Evolutionary conservation across 2,888 invertebrate genomes (phyloP).

Genomic region (Drosophila meridiana): DNA sequence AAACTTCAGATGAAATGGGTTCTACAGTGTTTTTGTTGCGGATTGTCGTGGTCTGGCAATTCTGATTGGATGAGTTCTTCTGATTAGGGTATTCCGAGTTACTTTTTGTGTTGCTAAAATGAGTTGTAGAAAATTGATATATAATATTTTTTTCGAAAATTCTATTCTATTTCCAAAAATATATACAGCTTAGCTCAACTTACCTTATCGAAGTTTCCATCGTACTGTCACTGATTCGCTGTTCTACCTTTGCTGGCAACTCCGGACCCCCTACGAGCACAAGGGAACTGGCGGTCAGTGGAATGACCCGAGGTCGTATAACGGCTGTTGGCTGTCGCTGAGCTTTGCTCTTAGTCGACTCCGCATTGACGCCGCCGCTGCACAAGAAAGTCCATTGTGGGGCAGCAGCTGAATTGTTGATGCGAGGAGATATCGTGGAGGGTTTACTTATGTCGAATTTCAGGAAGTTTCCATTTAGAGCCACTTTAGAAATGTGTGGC

Average conservation of each 20-base stretch:
- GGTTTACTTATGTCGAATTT: conserved; percentile 38
- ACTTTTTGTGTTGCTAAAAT: conserved; percentile 10
- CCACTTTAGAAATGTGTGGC: conserved; percentile 65
- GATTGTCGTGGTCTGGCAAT: conserved; percentile 1
- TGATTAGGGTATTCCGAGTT: conserved; percentile 2
- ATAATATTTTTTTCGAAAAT: not conserved
- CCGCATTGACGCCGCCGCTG: conserved; percentile 59
- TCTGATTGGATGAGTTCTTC: not conserved
- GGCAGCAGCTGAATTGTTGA: not conserved
- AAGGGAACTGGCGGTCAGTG: conserved; percentile 70
- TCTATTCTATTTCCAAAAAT: no score
- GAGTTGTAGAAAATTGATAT: not conserved
- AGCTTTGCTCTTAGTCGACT: conserved; percentile 4
- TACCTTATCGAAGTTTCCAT: conserved; percentile 27
- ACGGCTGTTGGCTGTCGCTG: conserved; percentile 49
- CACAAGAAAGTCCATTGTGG: conserved; percentile 78
- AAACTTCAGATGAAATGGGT: conserved; percentile 18
- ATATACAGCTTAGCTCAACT: conserved; percentile 3
- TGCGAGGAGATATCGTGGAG: not conserved
- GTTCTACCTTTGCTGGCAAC: conserved; percentile 54
- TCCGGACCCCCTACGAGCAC: conserved; percentile 81
- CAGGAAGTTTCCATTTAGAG: conserved; percentile 65
- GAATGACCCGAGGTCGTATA: conserved; percentile 62
- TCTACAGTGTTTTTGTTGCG: not conserved
- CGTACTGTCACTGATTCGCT: not conserved